Percentiles rank a stretch among this genome's conserved stretches.
phyloP scores from a whole-genome alignment of 2,113 vertebrate genomes.

The Gambusia holbrooki region DNA sequence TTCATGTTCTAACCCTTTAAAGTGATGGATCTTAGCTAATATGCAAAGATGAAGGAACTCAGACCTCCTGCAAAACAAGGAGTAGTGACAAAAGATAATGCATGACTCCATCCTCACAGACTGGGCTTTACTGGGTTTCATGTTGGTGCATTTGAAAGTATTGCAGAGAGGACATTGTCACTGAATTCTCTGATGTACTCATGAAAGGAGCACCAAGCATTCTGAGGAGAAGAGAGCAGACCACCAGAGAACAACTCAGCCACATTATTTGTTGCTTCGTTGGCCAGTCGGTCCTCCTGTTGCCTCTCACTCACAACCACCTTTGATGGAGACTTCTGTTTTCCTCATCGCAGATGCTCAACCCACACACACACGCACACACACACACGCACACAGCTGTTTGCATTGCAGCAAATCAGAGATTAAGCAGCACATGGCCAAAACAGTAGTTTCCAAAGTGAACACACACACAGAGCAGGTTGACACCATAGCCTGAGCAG shows the following conservation, averaged over 20 bases:
- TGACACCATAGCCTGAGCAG: neutral
- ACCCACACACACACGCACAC: neutral
- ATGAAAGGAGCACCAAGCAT: neutral
- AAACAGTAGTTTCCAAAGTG: neutral
- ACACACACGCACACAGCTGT: slow-evolving; percentile 9
- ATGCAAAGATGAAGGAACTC: too few relatives aligned
- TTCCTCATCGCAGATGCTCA: slow-evolving; percentile 33
- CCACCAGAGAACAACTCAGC: neutral
- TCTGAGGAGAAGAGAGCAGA: neutral
- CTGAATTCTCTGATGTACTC: neutral
- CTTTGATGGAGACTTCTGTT: slow-evolving; percentile 47
- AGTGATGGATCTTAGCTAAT: too few relatives aligned
- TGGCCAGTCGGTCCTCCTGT: neutral
- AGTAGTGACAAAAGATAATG: too few relatives aligned
- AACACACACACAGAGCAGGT: neutral
- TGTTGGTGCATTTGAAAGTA: too few relatives aligned
- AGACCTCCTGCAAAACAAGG: too few relatives aligned
- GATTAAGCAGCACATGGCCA: slow-evolving; percentile 57
- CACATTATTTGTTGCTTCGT: neutral
- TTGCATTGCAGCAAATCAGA: slow-evolving; percentile 34
- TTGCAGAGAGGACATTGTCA: neutral
- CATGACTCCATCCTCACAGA: too few relatives aligned
- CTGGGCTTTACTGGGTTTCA: too few relatives aligned
- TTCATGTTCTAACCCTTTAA: too few relatives aligned
- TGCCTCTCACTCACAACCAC: slow-evolving; percentile 1